These are phyloP conservation scores for Diadegma fenestrale DNA, from an alignment of 2,888 invertebrate genomes.

Conservation along the genomic window DNA sequence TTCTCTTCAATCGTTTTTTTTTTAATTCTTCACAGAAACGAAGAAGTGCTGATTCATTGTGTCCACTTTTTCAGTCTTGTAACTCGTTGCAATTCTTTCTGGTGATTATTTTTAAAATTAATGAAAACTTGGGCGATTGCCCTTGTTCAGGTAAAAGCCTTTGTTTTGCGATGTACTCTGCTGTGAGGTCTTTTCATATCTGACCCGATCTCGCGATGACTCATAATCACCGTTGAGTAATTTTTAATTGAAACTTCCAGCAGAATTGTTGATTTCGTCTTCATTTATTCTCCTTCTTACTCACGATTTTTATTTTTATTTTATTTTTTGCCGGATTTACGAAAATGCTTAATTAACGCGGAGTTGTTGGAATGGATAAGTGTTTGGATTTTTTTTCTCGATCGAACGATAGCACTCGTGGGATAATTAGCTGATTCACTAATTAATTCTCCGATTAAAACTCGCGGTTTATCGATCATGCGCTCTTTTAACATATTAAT, in stretches of 20 bases:
- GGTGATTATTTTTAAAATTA: background rate
- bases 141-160: background rate
- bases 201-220: background rate
- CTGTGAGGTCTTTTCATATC: background rate
- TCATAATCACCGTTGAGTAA: slow-evolving; percentile 3
- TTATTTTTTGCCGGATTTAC: background rate
- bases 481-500: background rate
- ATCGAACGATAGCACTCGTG: background rate
- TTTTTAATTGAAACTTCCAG: background rate
- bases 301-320: background rate
- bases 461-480: background rate
- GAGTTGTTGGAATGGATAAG: background rate
- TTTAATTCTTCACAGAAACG: background rate
- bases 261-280: background rate
- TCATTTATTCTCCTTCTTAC: background rate
- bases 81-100: background rate
- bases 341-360: background rate
- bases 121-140: background rate
- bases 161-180: background rate
- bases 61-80: background rate
- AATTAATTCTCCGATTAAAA: background rate
- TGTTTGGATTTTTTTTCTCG: background rate
- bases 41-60: background rate
- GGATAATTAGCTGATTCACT: slow-evolving; percentile 2
- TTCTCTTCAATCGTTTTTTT: background rate